These are phyloP conservation scores for Spea bombifrons DNA, from an alignment of 2,113 vertebrate species.

Conservation along the genomic window DNA sequence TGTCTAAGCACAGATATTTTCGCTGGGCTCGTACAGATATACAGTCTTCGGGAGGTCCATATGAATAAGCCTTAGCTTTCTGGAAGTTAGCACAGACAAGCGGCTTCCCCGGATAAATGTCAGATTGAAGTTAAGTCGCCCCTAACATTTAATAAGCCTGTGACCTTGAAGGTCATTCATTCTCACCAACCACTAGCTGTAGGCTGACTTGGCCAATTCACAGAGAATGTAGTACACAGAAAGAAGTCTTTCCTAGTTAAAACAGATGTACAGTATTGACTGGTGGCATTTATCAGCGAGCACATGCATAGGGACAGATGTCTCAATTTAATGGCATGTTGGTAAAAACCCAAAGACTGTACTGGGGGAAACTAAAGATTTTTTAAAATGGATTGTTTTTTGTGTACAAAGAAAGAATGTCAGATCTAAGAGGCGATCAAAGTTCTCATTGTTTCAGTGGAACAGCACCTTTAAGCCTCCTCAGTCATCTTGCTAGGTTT, in stretches of 20 bases:
- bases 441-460: no score
- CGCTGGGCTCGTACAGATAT: conserved; percentile 57
- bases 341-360: no score
- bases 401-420: no score
- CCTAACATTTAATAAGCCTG: conserved; percentile 38
- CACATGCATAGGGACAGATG: no score
- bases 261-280: neutral
- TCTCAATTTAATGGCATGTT: no score
- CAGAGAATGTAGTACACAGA: neutral
- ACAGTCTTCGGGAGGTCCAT: no score
- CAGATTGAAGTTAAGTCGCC: conserved; percentile 41
- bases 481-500: no score
- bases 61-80: conserved; percentile 55
- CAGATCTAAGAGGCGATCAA: no score
- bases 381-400: no score
- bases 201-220: neutral
- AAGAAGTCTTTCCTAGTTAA: neutral
- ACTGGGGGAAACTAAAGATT: no score
- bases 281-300: neutral
- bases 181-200: conserved; percentile 6
- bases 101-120: conserved; percentile 50
- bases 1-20: conserved; percentile 25
- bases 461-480: no score
- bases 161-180: conserved; percentile 40
- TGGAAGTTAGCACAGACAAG: conserved; percentile 58